Evolutionary conservation across 2,113 vertebrate genomes (phyloP).

Genomic region (Rhynchopsitta pachyrhyncha): DNA sequence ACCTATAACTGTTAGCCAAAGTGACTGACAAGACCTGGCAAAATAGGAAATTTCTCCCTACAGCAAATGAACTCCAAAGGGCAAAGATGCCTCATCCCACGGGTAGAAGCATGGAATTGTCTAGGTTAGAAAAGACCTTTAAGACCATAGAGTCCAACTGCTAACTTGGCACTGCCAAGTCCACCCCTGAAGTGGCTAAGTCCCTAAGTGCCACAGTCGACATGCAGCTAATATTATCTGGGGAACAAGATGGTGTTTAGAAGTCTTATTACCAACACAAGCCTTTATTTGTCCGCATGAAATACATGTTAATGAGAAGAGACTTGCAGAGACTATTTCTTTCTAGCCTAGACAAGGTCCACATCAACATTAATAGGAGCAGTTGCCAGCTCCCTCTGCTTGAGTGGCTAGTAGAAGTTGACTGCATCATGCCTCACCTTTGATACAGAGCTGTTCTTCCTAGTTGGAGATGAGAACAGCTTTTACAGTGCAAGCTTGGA

Average conservation of each 20-base stretch:
- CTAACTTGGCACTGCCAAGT: background rate
- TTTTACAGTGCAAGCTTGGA: background rate
- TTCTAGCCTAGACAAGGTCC: background rate
- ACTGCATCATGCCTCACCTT: background rate
- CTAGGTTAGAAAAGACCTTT: rapidly evolving
- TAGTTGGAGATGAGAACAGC: slow-evolving; percentile 9
- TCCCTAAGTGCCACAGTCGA: background rate
- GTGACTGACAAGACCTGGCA: no score
- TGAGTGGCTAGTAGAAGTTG: background rate
- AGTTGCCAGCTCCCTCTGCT: background rate
- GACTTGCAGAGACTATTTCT: background rate
- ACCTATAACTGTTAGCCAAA: background rate
- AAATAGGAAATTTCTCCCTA: background rate
- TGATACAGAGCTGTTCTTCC: background rate
- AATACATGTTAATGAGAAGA: background rate
- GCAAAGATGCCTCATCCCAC: background rate
- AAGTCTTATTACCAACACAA: background rate
- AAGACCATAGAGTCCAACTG: rapidly evolving
- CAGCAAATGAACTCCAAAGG: background rate
- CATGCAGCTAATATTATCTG: background rate
- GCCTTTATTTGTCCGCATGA: rapidly evolving
- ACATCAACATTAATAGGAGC: background rate
- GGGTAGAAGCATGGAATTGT: background rate
- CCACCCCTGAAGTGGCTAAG: background rate
- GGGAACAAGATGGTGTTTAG: rapidly evolving